These are phyloP conservation scores for Meiosimyza decipiens DNA, from an alignment of 2,888 invertebrate species.

Conservation along the genomic window DNA sequence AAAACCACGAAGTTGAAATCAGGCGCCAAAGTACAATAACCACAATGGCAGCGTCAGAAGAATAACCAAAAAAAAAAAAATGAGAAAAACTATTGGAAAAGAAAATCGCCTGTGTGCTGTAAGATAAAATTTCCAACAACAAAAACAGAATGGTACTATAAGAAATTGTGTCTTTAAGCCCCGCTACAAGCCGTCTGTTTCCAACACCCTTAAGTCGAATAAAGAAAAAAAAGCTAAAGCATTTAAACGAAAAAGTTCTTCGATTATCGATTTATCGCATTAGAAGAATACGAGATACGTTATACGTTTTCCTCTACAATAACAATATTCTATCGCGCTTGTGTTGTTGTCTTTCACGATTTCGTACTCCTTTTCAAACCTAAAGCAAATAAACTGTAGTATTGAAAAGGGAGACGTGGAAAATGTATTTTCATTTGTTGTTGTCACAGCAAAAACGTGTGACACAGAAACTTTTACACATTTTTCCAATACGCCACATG, in stretches of 20 bases:
- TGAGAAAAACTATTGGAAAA: not conserved
- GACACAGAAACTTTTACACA: too few relatives aligned
- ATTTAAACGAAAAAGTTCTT: constrained; percentile 29
- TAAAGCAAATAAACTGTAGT: too few relatives aligned
- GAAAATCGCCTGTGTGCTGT: not conserved
- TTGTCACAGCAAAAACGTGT: too few relatives aligned
- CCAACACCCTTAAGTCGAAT: too few relatives aligned
- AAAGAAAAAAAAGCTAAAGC: not conserved
- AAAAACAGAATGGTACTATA: not conserved
- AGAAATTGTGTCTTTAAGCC: not conserved
- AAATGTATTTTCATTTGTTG: too few relatives aligned
- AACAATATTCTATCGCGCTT: not conserved
- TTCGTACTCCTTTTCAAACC: too few relatives aligned
- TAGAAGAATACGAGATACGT: constrained; percentile 12
- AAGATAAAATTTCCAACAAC: not conserved
- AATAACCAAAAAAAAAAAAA: not conserved
- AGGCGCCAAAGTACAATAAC: not conserved
- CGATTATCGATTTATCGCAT: constrained; percentile 35
- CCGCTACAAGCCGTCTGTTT: not conserved
- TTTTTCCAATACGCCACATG: too few relatives aligned
- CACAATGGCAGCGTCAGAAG: not conserved
- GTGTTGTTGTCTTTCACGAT: not conserved
- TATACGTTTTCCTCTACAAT: not conserved
- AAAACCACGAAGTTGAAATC: not conserved
- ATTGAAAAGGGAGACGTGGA: too few relatives aligned